phyloP scores from a whole-genome alignment of 2,113 vertebrate species.

The Danionella cerebrum region DNA sequence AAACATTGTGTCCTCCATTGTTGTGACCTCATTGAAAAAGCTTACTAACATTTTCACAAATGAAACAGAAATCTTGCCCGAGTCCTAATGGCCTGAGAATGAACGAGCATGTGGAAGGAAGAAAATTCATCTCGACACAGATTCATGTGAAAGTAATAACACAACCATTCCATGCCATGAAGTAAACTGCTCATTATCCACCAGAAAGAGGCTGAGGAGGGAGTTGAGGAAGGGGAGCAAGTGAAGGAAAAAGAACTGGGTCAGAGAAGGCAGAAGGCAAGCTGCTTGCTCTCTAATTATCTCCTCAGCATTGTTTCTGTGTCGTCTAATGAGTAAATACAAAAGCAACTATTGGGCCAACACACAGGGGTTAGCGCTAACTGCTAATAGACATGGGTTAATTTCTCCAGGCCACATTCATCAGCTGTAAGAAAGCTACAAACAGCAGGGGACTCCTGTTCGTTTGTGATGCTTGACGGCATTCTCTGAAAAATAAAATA shows the following conservation, averaged over 20 bases:
- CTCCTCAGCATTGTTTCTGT: conserved; percentile 40
- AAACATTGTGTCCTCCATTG: conserved; percentile 3
- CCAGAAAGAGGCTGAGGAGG: not conserved
- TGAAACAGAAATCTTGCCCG: not conserved
- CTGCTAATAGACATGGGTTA: conserved; percentile 41
- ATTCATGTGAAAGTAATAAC: not conserved
- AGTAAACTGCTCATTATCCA: conserved; percentile 1
- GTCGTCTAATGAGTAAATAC: conserved; percentile 27
- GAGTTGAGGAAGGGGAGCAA: not conserved
- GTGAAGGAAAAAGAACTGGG: conserved; percentile 25
- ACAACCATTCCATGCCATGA: not conserved
- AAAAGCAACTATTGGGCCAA: conserved; percentile 55
- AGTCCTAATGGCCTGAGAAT: not conserved
- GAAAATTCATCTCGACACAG: not conserved
- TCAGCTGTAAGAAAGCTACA: conserved; percentile 2
- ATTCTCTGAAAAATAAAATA: not conserved
- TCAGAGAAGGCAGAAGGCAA: conserved; percentile 45
- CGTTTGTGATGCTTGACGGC: not conserved
- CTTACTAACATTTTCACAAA: not conserved
- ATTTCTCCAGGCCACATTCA: conserved; percentile 4
- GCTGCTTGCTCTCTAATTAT: conserved; percentile 53
- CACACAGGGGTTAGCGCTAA: conserved; percentile 53
- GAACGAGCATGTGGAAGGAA: not conserved
- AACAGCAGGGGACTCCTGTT: not conserved
- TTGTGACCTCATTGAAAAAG: conserved; percentile 3